Percentiles rank a stretch among this genome's conserved stretches.
phyloP scores from a whole-genome alignment of 1,140 invertebrate species.

The Archegozetes longisetosus region DNA sequence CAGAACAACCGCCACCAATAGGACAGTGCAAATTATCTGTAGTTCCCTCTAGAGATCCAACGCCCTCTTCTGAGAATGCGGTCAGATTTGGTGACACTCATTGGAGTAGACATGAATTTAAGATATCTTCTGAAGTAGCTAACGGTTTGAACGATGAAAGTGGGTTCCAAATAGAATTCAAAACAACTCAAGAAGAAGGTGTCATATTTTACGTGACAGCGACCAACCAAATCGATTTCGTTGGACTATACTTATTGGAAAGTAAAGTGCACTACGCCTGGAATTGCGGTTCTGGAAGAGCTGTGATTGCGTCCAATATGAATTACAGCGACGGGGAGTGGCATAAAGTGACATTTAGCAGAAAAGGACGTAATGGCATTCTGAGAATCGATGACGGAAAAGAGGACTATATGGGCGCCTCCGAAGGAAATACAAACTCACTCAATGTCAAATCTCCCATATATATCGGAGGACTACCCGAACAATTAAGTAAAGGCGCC shows the following conservation, averaged over 20 bases:
- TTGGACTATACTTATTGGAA: slow-evolving; percentile 60
- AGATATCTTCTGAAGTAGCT: slow-evolving; percentile 37
- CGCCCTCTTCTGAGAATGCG: slow-evolving; percentile 11
- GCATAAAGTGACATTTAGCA: slow-evolving; percentile 54
- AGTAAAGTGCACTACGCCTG: slow-evolving; percentile 54
- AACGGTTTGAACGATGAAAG: slow-evolving; percentile 36
- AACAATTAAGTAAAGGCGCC: slow-evolving; percentile 22
- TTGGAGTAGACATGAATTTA: slow-evolving; percentile 44
- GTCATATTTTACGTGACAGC: slow-evolving; percentile 67
- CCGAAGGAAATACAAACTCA: slow-evolving; percentile 35
- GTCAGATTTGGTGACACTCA: slow-evolving; percentile 17
- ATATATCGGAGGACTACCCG: slow-evolving; percentile 55
- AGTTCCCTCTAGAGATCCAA: slow-evolving; percentile 9
- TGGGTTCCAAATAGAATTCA: slow-evolving; percentile 62
- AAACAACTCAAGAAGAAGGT: slow-evolving; percentile 56
- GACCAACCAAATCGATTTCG: slow-evolving; percentile 47
- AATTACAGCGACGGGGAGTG: slow-evolving; percentile 66
- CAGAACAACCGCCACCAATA: slow-evolving; percentile 15
- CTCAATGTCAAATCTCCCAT: slow-evolving; percentile 50
- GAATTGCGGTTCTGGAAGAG: slow-evolving; percentile 51
- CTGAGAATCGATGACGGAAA: slow-evolving; percentile 38
- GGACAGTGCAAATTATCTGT: slow-evolving; percentile 17
- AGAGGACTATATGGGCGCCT: slow-evolving; percentile 35
- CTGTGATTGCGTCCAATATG: slow-evolving; percentile 34
- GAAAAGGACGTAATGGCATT: slow-evolving; percentile 26